A percentile compares a stretch with the other conserved stretches of the same genome.
Evolutionary conservation across 2,113 vertebrate species (phyloP).

Genomic region (Turnix velox): DNA sequence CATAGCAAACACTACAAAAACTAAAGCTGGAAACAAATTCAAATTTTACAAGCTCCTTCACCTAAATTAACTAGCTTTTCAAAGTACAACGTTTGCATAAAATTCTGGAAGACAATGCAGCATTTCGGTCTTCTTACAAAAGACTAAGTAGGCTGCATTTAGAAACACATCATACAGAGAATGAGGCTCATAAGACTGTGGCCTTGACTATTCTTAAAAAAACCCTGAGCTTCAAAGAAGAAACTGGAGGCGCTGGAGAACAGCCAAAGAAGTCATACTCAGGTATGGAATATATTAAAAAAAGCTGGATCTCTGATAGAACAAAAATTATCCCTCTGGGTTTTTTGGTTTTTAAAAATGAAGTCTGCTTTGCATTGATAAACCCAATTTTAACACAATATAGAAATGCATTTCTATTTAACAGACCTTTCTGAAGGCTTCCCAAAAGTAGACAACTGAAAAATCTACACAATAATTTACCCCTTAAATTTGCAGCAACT

Average conservation of each 20-base stretch:
- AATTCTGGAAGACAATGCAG: not conserved
- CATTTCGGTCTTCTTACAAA: not conserved
- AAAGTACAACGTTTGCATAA: not conserved
- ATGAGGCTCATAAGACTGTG: not conserved
- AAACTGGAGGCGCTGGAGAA: conserved; percentile 13
- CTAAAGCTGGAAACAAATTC: not conserved
- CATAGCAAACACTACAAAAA: not conserved
- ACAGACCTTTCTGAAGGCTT: not conserved
- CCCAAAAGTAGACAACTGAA: not conserved
- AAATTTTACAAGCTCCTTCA: not conserved
- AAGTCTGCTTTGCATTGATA: not conserved
- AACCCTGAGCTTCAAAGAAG: not conserved
- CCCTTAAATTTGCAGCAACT: not conserved
- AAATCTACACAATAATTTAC: not conserved
- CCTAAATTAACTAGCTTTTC: not conserved
- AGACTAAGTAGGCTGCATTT: not conserved
- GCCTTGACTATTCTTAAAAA: not conserved
- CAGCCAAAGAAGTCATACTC: not conserved
- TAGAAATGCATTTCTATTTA: not conserved
- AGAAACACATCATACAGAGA: not conserved
- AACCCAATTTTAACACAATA: not conserved
- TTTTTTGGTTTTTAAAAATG: not conserved
- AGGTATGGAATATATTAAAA: not conserved
- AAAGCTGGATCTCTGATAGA: not conserved
- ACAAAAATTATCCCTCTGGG: not conserved